Percentiles rank a stretch among this genome's conserved stretches.
Conservation (phyloP, 1,140 invertebrate species). For the Calycopis cecrops region DNA sequence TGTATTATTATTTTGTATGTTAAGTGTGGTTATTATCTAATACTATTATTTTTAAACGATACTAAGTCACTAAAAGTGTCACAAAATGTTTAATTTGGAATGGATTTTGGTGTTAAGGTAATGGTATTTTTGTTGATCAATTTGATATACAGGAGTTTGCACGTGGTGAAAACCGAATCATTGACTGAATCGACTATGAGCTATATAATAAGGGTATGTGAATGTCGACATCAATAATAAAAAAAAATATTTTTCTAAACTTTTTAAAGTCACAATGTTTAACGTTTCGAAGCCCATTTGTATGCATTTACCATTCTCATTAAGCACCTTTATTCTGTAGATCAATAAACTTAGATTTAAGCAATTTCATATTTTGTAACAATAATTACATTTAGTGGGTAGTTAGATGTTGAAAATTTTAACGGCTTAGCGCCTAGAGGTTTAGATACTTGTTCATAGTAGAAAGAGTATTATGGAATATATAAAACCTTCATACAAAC, state of each 20-base stretch:
- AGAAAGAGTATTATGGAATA: slow-evolving; percentile 16
- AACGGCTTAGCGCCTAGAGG: slow-evolving; percentile 39
- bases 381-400: slow-evolving; percentile 44
- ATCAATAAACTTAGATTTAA: slow-evolving; percentile 24
- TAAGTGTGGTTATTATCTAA: slow-evolving; percentile 28
- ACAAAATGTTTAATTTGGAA: slow-evolving; percentile 35
- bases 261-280: slow-evolving; percentile 56
- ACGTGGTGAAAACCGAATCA: slow-evolving; percentile 30
- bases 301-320: slow-evolving; percentile 52
- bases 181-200: slow-evolving; percentile 67
- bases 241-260: slow-evolving; percentile 71
- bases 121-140: slow-evolving; percentile 2
- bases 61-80: slow-evolving; percentile 62
- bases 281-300: slow-evolving; percentile 47
- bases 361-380: slow-evolving; percentile 25
- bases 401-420: slow-evolving; percentile 57
- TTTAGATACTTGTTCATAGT: slow-evolving; percentile 32
- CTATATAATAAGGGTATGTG: slow-evolving; percentile 57
- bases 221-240: slow-evolving; percentile 49
- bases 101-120: slow-evolving; percentile 5
- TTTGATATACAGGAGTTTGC: slow-evolving; percentile 11
- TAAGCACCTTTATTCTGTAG: slow-evolving; percentile 41
- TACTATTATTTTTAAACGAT: slow-evolving; percentile 43
- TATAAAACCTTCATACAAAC: slow-evolving; percentile 17
- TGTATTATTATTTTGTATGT: slow-evolving; percentile 11